phyloP scores from a whole-genome alignment of 2,113 vertebrate species.

The Eptatretus burgeri region DNA sequence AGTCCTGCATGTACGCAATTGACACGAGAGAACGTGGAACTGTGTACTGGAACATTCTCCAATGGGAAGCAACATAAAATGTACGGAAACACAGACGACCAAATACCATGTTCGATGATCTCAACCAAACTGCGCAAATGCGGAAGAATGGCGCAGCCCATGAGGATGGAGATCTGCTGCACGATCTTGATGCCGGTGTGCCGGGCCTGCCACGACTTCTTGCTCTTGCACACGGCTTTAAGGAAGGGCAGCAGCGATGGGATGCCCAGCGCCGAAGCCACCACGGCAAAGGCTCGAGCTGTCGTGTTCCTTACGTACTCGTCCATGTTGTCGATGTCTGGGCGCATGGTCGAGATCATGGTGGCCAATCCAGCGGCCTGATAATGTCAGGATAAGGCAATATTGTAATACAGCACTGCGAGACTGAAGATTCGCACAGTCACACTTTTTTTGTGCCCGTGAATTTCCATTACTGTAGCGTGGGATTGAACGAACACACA shows the following conservation, averaged over 20 bases:
- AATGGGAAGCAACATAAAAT: background rate
- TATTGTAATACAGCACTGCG: too few relatives aligned
- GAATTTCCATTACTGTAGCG: too few relatives aligned
- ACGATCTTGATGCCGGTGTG: conserved; percentile 98
- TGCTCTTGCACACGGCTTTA: conserved; percentile 96
- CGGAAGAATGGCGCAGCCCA: conserved; percentile 92
- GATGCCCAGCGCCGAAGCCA: conserved; percentile 85
- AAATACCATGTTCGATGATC: conserved; percentile 76
- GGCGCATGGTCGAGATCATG: conserved; percentile 97
- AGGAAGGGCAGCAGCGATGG: conserved; percentile 81
- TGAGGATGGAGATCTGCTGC: conserved; percentile 95
- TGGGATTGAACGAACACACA: too few relatives aligned
- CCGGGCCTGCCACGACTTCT: conserved; percentile 90
- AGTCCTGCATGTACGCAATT: conserved; percentile 24
- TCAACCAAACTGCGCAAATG: conserved; percentile 93
- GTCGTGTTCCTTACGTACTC: conserved; percentile 96
- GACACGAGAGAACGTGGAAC: background rate
- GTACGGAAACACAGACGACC: background rate
- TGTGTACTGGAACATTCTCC: background rate
- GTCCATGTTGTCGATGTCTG: conserved; percentile 98
- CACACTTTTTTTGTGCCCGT: too few relatives aligned
- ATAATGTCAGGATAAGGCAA: conserved; percentile 5
- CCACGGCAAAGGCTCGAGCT: conserved; percentile 79
- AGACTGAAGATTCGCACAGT: too few relatives aligned
- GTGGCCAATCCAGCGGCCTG: conserved; percentile 94